Base-by-base conservation (phyloP, 2,888 invertebrate genomes). In the Orthosia gothica region DNA sequence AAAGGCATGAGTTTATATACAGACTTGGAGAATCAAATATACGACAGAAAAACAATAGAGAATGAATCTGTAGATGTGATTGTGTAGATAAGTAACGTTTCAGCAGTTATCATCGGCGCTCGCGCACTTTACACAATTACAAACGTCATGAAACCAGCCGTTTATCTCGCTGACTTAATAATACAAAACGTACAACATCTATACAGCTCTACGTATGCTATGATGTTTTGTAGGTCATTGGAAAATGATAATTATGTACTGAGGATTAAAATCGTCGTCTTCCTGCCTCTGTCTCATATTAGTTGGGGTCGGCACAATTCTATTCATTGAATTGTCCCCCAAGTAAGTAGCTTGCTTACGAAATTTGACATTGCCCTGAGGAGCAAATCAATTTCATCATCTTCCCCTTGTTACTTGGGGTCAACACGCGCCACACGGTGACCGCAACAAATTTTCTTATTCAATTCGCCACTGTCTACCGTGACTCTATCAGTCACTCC, bases 121-220 rank as follows among this genome's bases (percentile, higher is more conserved):
- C 3, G 26, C 57, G 67, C 55, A 26, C 1, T 16, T 78, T 78
- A 73, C 50, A 63, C 58, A 78, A 78, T 55, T 20, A 40, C 49
- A 77, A 45, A 61, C 65, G 77, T 63, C 66, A 78, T 52, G 47
- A 45, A 64, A 49, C 49, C 5, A 58, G 13, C 45, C 47, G 52
- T 55, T 76, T 76, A 64, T 76, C 54, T 72, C 40, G 55, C 63
- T 54, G 70, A 54, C 47, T 47, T 58, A 47, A 63, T 52, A 20
- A 54, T 26, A 12, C 54, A 59, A n/a, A 74, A 57, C 45, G 58
- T 59, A 55, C 16, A 61, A 70, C 68, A n/a, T n/a, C 32, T n/a
- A 59, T 54, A 62, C 52, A n/a, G 15, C 5, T 23, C 15, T 32
- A 45, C 50, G 16, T 32, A 52, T 13, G 58, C 26, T 45, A 65